Base-by-base conservation (phyloP, 64 coral and sea anemone species). In the Trachythela sp. region DNA sequence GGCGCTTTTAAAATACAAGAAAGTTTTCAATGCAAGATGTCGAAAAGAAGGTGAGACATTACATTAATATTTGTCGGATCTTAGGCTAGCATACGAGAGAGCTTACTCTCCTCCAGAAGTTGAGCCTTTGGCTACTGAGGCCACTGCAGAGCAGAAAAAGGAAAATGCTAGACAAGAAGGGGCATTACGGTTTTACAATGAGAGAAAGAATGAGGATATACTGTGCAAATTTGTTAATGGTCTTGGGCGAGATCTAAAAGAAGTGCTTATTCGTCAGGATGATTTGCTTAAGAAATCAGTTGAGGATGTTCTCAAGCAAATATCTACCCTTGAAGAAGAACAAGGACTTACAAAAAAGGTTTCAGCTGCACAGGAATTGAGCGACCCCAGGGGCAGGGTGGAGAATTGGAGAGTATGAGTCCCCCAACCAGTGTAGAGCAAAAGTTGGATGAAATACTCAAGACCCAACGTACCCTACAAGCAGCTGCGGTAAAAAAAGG, bases 251-350 rank as follows among this genome's bases (percentile, higher is more conserved):
- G 89, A 86, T 49, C 84, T 72, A 33, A 91, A 24, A 54, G 89
- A 91, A 86, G 0, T 86, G 39, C 70, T 91, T 83, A 91, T 91
- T 85, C 76, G 89, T 13, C 83, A 91, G 40, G 84, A 91, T 33
- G 89, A 86, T 59, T 64, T 91, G 38, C 60, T 91, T 13, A 86
- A 58, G 40, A 90, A 77, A 18, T 83, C 90, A 86, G 85, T 92
- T 0, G 90, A 92, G 67, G 87, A 22, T 0, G 72, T 92, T 52
- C 72, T 92, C 40, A 92, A 92, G 59, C 84, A 80, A 72, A 92
- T 89, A 89, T 86, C 86, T 72, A 93, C 59, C 56, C 24, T 89
- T 20, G 87, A 93, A 83, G 54, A 93, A 27, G 92, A 93, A 58
- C 85, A 52, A 85, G 87, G 60, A 90, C 22, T 72, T 84, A n/a